phyloP scores from a whole-genome alignment of 2,797 vertebrate genomes.

The Hybognathus amarus region DNA sequence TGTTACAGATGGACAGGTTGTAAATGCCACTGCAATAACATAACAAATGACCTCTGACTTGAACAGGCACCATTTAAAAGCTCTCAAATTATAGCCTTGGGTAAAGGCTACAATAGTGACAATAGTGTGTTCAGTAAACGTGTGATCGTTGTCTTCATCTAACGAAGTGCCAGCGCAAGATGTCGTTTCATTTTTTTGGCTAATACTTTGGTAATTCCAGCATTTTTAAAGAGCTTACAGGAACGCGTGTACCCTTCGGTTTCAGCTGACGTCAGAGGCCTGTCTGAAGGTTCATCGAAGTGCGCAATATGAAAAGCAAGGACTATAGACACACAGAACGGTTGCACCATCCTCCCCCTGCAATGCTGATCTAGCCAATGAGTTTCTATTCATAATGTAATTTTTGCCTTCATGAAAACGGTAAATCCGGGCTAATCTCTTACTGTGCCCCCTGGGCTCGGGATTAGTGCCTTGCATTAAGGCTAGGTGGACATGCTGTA shows the following conservation, averaged over 20 bases:
- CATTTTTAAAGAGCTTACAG: constrained; percentile 21
- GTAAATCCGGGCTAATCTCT: constrained; percentile 57
- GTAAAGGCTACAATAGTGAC: no score
- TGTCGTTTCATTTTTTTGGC: constrained; percentile 7
- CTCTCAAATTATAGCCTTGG: neutral
- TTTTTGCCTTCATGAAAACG: constrained; percentile 51
- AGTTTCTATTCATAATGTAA: constrained; percentile 55
- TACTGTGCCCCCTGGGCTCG: constrained; percentile 37
- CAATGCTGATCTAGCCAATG: constrained; percentile 51
- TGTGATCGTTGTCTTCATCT: neutral
- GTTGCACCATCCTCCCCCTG: constrained; percentile 27
- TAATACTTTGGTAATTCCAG: constrained; percentile 21
- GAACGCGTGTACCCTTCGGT: neutral
- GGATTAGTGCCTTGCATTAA: constrained; percentile 53
- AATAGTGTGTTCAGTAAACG: neutral
- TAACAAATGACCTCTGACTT: constrained; percentile 3
- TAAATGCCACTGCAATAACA: constrained; percentile 1
- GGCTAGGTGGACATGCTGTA: constrained; percentile 45
- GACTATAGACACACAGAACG: constrained; percentile 37
- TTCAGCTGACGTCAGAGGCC: neutral
- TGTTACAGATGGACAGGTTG: constrained; percentile 25
- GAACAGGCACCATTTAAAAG: neutral
- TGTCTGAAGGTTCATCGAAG: constrained; percentile 15
- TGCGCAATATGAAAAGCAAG: constrained; percentile 11
- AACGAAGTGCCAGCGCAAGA: constrained; percentile 23